These are phyloP conservation scores for Oxyscelio sp. DNA, from an alignment of 2,888 invertebrate species.

Conservation along the genomic window DNA sequence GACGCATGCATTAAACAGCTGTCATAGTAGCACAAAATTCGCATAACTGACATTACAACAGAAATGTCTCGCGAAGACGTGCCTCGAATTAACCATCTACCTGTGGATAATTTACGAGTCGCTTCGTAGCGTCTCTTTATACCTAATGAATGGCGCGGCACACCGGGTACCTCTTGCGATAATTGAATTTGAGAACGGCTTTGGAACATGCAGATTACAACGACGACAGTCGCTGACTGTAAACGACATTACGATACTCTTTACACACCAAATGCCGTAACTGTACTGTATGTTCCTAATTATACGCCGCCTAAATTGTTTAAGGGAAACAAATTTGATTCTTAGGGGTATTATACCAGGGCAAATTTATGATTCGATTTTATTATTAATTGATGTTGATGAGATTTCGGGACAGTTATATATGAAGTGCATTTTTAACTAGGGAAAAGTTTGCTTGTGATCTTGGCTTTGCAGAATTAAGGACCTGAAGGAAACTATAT, in stretches of 20 bases:
- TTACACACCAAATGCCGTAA: constrained; percentile 26
- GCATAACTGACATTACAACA: constrained; percentile 47
- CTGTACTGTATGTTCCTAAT: too few relatives aligned
- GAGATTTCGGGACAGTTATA: too few relatives aligned
- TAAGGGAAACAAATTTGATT: too few relatives aligned
- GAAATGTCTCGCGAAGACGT: constrained; percentile 50
- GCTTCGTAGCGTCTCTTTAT: constrained; percentile 45
- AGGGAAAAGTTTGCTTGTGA: too few relatives aligned
- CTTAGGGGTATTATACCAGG: too few relatives aligned
- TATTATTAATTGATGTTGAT: too few relatives aligned
- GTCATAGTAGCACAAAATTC: constrained; percentile 11
- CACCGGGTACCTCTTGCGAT: constrained; percentile 57
- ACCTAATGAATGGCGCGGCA: constrained; percentile 47
- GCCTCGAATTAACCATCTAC: constrained; percentile 55
- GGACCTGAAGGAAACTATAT: too few relatives aligned
- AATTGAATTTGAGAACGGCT: constrained; percentile 77
- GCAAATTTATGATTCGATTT: too few relatives aligned
- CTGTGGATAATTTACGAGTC: constrained; percentile 36
- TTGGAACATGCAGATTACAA: constrained; percentile 50
- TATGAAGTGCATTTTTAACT: too few relatives aligned
- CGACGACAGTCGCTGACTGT: constrained; percentile 40
- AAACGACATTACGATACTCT: constrained; percentile 48
- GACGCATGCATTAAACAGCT: background rate
- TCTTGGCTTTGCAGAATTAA: too few relatives aligned
- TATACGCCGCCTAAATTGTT: too few relatives aligned